phyloP scores from a whole-genome alignment of 2,113 vertebrate species.

The Ceyx margarethae region DNA sequence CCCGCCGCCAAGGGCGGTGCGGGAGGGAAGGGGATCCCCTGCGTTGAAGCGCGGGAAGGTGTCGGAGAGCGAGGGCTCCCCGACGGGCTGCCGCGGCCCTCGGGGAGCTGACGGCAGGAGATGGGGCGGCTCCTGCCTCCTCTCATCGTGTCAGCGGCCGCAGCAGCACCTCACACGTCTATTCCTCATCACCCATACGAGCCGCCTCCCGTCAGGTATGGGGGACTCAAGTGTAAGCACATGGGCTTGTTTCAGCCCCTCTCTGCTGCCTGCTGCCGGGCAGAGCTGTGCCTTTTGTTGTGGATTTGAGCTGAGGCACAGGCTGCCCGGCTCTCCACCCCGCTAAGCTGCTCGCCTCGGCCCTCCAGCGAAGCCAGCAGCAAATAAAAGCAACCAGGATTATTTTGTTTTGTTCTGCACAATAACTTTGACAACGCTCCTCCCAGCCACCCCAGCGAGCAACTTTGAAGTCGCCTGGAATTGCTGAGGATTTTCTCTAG shows the following conservation, averaged over 20 bases:
- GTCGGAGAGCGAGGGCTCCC: background rate
- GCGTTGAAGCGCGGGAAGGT: background rate
- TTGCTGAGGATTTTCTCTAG: constrained; percentile 31
- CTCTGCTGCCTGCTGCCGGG: background rate
- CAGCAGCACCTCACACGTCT: background rate
- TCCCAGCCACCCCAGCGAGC: background rate
- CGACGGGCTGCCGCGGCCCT: background rate
- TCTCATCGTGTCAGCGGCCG: fast-evolving
- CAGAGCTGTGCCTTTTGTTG: constrained; percentile 10
- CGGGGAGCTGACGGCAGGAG: background rate
- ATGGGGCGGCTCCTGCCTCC: background rate
- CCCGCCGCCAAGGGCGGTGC: background rate
- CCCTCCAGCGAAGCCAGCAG: constrained; percentile 10
- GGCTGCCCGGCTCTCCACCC: background rate
- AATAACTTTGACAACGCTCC: constrained; percentile 7
- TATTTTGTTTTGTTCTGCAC: background rate
- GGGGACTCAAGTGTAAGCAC: background rate
- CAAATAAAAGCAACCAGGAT: constrained; percentile 47
- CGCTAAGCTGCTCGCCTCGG: background rate
- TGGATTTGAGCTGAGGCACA: background rate
- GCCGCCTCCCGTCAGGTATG: fast-evolving
- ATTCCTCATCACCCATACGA: fast-evolving
- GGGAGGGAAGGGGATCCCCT: background rate
- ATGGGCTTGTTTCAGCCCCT: background rate
- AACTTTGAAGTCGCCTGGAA: constrained; percentile 44